Evolutionary conservation across 2,113 vertebrate genomes (phyloP), one percentile per base, ranked within the genome.

Genomic region (Natator depressus): DNA sequence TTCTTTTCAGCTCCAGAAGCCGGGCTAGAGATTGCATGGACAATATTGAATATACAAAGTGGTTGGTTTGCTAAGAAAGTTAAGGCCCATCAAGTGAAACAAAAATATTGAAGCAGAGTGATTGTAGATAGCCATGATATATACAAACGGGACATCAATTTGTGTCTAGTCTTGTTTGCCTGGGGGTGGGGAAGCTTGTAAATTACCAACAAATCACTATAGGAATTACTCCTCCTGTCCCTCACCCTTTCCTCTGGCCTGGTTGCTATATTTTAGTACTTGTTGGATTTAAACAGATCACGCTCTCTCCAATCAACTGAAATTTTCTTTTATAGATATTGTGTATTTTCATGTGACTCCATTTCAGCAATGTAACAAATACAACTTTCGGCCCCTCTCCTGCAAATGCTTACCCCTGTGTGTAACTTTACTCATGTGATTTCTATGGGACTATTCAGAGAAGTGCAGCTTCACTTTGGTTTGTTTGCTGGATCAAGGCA

Each of bases 401-500:
- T 94, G 59, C 79, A 90, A 93, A 82, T 29, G 8, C 16, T 82
- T 88, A 22, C 1, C 0, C 49, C 80, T 22, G 5, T 85, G 53
- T 29, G 25, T n/a, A 87, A 84, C 88, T 89, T 90, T 38, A 79
- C 10, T n/a, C 69, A 31, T 20, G 29, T 49, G 42, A 80, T 93
- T 94, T 94, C 53, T 75, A 89, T 55, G 85, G 24, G 84, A 91
- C 16, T 93, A 0, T 38, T 82, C 47, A 86, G 81, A 84, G 25
- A 20, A 83, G 54, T 75, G 59, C 89, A 84, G 27, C 81, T 92
- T 90, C 59, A 91, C 31, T 76, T 84, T 89, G 31, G 42, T 51
- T 80, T 95, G 80, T 81, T 89, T 95, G 69, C 76, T 85, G 78
- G 24, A n/a, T 94, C 89, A 85, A 3, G 29, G 8, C n/a, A 72